Conservation (phyloP, 2,797 vertebrate species). For the Poecilia picta region DNA sequence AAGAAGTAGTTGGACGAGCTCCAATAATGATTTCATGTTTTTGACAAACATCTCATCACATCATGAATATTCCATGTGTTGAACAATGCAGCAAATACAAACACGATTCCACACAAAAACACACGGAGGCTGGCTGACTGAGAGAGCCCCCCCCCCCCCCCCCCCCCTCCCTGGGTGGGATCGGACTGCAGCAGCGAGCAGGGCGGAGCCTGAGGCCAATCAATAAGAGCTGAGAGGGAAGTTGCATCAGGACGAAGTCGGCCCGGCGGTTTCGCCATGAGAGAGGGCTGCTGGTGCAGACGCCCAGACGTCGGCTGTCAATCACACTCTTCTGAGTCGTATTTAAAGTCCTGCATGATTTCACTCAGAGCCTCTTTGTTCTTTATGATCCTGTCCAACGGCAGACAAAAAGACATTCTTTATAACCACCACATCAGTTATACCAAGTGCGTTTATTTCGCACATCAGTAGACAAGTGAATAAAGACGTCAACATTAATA, state of each 20-base stretch:
- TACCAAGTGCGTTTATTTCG: neutral
- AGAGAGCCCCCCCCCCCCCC: neutral
- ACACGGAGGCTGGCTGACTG: conserved; percentile 22
- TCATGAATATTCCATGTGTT: conserved; percentile 1
- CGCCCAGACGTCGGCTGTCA: conserved; percentile 63
- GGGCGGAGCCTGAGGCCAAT: conserved; percentile 62
- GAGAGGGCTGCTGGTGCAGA: conserved; percentile 10
- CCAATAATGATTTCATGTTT: conserved; percentile 21
- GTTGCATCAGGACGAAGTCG: conserved; percentile 47
- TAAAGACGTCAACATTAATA: conserved; percentile 37
- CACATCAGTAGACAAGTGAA: conserved; percentile 22
- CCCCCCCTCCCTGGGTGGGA: conserved; percentile 37
- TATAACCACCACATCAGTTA: neutral
- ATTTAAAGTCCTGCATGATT: conserved; percentile 97
- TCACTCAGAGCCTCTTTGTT: conserved; percentile 93
- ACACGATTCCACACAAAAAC: conserved; percentile 28
- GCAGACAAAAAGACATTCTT: conserved; percentile 6
- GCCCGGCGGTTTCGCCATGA: conserved; percentile 27
- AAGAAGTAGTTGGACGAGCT: conserved; percentile 6
- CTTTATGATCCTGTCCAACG: conserved; percentile 89
- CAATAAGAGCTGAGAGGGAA: conserved; percentile 61
- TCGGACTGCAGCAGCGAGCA: conserved; percentile 62
- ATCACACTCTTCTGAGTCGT: conserved; percentile 91
- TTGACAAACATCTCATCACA: conserved; percentile 16
- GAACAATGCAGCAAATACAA: conserved; percentile 33